Evolutionary conservation across 2,797 vertebrate genomes (phyloP), one percentile per base, ranked within the genome.

Genomic region (Lemur catta): DNA sequence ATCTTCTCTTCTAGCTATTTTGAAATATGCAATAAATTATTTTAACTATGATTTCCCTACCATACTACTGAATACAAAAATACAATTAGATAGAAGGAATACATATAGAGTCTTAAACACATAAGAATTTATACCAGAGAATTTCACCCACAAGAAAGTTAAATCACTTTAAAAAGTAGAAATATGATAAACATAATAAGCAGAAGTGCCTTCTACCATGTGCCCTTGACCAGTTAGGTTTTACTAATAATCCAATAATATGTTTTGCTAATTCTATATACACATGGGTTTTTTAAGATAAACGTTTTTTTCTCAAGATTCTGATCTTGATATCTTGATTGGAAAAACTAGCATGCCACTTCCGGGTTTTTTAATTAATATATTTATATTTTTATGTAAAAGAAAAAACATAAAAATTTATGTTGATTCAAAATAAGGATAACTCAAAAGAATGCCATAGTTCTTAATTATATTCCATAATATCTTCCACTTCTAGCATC

Each of bases 71-170:
- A 78, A 78, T 35, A 78, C 30, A 50, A 50, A 75, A 75, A 48
- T 35, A 50, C 12, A 52, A 3, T 35, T 52, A 30, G 41, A 43
- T 43, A 52, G 48, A 78, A 78, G 50, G 48, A 55, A 52, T 95
- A 67, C 7, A 95, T 50, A 75, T 38, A 94, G 78, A 93, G 41
- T 84, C 94, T 96, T 86, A 92, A 96, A 93, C 33, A 96, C 38
- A 96, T 79, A 81, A 94, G 96, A 93, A 69, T 57, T 71, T 84
- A 79, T 91, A 89, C 43, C 72, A 97, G 72, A 96, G 4, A 84
- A 93, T 93, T 96, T 96, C 55, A 80, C 91, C 84, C 46, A 17
- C 41, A 81, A 92, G 24, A 96, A 79, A 97, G 69, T 46, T 91
- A 97, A 93, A 72, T 48, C 85, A 92, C 50, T 79, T 24, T 52